Conservation (phyloP, 2,113 vertebrate genomes). For the Pachypanchax playfairii region DNA sequence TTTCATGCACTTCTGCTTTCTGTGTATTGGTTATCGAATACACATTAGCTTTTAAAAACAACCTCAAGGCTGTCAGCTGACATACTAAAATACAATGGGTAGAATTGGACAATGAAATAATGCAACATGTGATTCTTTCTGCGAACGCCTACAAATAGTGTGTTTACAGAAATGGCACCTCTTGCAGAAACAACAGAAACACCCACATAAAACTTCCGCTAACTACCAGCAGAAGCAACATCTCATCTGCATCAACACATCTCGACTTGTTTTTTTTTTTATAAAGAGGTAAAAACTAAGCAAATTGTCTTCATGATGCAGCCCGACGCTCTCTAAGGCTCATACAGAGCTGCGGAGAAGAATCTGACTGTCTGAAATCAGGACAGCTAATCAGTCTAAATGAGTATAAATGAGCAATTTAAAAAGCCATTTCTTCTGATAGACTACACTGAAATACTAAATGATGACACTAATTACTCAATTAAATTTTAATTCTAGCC, state of each 20-base stretch:
- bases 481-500: neutral
- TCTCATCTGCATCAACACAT: neutral
- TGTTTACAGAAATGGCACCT: neutral
- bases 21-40: neutral
- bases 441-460: neutral
- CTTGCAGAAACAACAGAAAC: neutral
- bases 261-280: neutral
- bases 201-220: neutral
- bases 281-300: neutral
- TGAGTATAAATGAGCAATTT: constrained; percentile 6
- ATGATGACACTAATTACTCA: neutral
- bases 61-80: neutral
- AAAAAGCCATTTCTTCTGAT: constrained; percentile 10
- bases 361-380: neutral
- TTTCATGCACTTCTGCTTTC: neutral
- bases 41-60: neutral
- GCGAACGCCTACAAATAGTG: neutral
- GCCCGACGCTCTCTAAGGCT: neutral
- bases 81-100: neutral
- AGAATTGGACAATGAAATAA: neutral
- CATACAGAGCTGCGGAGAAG: neutral
- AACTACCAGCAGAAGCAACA: neutral
- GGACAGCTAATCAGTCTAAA: constrained; percentile 18
- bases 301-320: neutral
- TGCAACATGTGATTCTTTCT: neutral